Percentiles rank a stretch among this genome's conserved stretches.
Conservation (phyloP, 2,113 vertebrate genomes). For the Macquaria australasica region DNA sequence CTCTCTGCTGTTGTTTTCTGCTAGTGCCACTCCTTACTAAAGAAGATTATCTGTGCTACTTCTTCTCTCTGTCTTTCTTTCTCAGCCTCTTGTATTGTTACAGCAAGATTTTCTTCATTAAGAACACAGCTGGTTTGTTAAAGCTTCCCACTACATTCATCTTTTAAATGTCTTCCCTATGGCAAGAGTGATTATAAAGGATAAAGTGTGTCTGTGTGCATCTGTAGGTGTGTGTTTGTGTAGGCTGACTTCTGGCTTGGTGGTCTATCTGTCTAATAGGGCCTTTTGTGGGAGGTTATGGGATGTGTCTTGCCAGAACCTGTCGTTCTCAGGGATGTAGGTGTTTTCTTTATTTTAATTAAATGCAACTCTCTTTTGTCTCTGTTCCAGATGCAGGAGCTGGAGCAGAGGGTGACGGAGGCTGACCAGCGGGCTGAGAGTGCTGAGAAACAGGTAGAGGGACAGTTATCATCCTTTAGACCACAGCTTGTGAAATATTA, state of each 20-base stretch:
- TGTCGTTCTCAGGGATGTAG: constrained; percentile 7
- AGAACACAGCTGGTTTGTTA: neutral
- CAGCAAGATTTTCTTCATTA: neutral
- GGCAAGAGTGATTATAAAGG: constrained; percentile 7
- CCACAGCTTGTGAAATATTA: neutral
- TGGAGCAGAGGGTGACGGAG: constrained; percentile 93
- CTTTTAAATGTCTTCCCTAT: constrained; percentile 28
- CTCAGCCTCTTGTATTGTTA: neutral
- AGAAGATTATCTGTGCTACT: neutral
- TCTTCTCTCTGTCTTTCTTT: constrained; percentile 9
- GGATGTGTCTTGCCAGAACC: constrained; percentile 36
- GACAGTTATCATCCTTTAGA: neutral
- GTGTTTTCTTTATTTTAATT: constrained; percentile 17
- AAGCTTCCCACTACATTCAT: constrained; percentile 18
- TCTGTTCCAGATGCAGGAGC: constrained; percentile 91
- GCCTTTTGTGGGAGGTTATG: neutral
- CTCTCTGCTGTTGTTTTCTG: constrained; percentile 15
- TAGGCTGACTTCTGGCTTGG: constrained; percentile 12
- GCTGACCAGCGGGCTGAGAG: constrained; percentile 92
- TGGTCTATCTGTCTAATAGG: constrained; percentile 12
- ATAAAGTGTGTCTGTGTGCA: constrained; percentile 25
- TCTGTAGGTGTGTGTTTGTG: constrained; percentile 17
- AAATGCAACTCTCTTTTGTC: constrained; percentile 36
- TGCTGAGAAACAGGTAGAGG: constrained; percentile 92
- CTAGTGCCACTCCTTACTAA: constrained; percentile 12